A percentile compares a stretch with the other conserved stretches of the same genome.
These are phyloP conservation scores for Cylas formicarius DNA, from an alignment of 1,140 invertebrate genomes.

Conservation along the genomic window DNA sequence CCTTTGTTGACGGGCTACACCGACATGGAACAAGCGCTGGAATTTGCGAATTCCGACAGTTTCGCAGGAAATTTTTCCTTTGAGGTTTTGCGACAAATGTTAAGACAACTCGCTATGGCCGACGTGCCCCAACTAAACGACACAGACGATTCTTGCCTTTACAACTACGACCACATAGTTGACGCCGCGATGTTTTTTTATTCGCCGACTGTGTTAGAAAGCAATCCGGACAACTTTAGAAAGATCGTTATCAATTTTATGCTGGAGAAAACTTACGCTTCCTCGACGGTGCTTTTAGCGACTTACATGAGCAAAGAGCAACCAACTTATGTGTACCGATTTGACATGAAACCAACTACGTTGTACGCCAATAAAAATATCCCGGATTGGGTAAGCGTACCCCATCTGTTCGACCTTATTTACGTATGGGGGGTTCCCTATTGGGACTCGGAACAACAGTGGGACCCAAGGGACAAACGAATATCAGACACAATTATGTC, in stretches of 20 bases:
- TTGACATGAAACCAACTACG: conserved; percentile 66
- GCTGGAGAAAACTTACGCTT: conserved; percentile 65
- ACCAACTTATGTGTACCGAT: conserved; percentile 61
- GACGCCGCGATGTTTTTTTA: conserved; percentile 71
- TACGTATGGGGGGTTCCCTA: conserved; percentile 72
- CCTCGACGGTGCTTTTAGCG: conserved; percentile 59
- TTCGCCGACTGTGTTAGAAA: conserved; percentile 48
- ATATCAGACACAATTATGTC: conserved; percentile 69
- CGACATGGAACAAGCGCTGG: conserved; percentile 67
- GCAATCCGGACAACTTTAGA: conserved; percentile 50
- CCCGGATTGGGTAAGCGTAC: conserved; percentile 66
- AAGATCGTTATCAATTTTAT: conserved; percentile 59
- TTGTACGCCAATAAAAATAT: conserved; percentile 52
- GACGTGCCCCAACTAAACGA: conserved; percentile 50
- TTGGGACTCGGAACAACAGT: conserved; percentile 50
- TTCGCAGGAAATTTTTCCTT: conserved; percentile 39
- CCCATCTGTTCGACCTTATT: conserved; percentile 70
- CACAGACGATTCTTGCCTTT: conserved; percentile 56
- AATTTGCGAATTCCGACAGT: conserved; percentile 49
- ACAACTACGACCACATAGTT: conserved; percentile 60
- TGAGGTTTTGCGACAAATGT: conserved; percentile 52
- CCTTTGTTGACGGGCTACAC: conserved; percentile 67
- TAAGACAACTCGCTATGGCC: conserved; percentile 51
- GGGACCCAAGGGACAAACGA: conserved; percentile 67
- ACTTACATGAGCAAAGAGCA: conserved; percentile 53